A percentile compares a stretch with the other conserved stretches of the same genome.
Conservation (phyloP, 2,113 vertebrate genomes). For the Ardeotis arabs region DNA sequence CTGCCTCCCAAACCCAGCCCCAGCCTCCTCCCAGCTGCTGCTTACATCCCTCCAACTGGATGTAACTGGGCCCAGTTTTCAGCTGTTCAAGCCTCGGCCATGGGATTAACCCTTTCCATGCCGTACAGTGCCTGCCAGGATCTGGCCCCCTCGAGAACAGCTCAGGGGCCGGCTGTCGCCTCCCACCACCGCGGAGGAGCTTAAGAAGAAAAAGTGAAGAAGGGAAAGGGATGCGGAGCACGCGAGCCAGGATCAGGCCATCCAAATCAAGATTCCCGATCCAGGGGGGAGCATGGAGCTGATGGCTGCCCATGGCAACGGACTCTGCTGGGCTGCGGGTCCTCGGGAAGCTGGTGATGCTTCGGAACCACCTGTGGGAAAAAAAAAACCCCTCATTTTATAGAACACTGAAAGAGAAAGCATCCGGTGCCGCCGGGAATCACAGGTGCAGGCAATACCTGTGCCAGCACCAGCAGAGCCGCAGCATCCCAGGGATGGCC, state of each 20-base stretch:
- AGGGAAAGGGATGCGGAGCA: neutral
- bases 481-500: neutral
- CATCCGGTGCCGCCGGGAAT: fast-evolving
- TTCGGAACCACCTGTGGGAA: neutral
- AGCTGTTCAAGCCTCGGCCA: neutral
- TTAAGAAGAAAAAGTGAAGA: neutral
- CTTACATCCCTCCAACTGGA: neutral
- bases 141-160: fast-evolving
- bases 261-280: neutral
- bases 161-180: neutral
- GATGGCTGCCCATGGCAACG: neutral
- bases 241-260: neutral
- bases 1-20: conserved; percentile 18
- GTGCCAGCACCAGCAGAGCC: neutral
- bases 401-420: neutral
- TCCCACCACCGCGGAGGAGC: fast-evolving
- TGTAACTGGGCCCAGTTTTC: conserved; percentile 40
- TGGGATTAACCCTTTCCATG: conserved; percentile 1
- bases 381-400: neutral
- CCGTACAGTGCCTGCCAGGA: neutral
- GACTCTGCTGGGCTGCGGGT: neutral
- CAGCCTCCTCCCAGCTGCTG: conserved; percentile 41
- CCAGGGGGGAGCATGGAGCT: neutral
- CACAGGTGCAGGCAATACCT: neutral
- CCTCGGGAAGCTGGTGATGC: neutral